Evolutionary conservation across 1,140 invertebrate species (phyloP).

Genomic region (Zophobas morio): DNA sequence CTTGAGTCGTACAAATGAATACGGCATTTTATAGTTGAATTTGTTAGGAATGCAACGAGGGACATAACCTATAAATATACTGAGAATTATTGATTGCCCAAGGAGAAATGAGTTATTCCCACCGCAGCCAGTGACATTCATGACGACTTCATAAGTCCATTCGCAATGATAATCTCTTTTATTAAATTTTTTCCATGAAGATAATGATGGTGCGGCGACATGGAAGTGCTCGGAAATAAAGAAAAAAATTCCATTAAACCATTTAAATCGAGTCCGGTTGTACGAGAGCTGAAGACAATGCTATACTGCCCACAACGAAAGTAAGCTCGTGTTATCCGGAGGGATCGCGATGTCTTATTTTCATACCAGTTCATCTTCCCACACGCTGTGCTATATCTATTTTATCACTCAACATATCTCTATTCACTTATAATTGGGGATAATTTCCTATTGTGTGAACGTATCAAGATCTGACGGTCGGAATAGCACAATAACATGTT

Average conservation of each 20-base stretch:
- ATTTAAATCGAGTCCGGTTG: constrained; percentile 17
- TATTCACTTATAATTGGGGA: constrained; percentile 59
- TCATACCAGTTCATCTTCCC: constrained; percentile 55
- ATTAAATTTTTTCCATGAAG: constrained; percentile 22
- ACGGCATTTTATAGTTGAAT: constrained; percentile 46
- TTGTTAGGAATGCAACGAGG: constrained; percentile 44
- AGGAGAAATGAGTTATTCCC: constrained; percentile 35
- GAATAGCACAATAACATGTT: constrained; percentile 16
- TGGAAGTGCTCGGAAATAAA: constrained; percentile 16
- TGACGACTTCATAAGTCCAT: constrained; percentile 24
- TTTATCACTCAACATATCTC: constrained; percentile 57
- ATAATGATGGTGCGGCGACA: constrained; percentile 7
- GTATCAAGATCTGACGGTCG: constrained; percentile 54
- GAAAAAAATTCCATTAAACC: neutral
- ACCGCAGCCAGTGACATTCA: constrained; percentile 27
- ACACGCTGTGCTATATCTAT: constrained; percentile 53
- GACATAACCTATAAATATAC: constrained; percentile 42
- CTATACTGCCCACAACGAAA: constrained; percentile 31
- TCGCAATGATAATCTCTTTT: constrained; percentile 10
- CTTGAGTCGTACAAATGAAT: constrained; percentile 43
- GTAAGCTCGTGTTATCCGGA: constrained; percentile 40
- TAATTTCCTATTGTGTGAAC: constrained; percentile 56
- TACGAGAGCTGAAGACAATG: constrained; percentile 13
- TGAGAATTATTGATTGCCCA: constrained; percentile 39
- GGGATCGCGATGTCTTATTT: constrained; percentile 56